Percentiles rank a stretch among this genome's conserved stretches.
Conservation (phyloP, 2,113 vertebrate species). For the Centropus unirufus region DNA sequence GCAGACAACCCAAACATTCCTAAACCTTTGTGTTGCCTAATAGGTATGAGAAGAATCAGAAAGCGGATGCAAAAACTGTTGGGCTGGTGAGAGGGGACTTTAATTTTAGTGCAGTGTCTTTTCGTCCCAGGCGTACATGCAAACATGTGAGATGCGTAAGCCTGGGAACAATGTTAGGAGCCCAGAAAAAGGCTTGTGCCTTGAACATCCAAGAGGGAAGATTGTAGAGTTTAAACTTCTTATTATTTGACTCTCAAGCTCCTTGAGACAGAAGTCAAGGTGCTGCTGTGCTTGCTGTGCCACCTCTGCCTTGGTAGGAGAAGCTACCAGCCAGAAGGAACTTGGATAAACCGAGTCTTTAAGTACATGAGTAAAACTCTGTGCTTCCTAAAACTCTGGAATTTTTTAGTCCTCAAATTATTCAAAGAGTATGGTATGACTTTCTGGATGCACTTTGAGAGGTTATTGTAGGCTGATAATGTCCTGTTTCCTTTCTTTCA, state of each 20-base stretch:
- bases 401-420: not conserved
- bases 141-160: not conserved
- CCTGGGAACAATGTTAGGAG: not conserved
- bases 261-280: not conserved
- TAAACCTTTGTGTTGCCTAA: not conserved
- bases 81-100: not conserved
- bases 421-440: not conserved
- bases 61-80: not conserved
- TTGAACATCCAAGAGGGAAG: not conserved
- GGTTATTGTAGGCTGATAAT: conserved; percentile 10
- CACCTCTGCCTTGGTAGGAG: not conserved
- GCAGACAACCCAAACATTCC: not conserved
- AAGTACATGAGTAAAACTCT: not conserved
- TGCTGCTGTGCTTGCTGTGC: not conserved
- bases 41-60: not conserved
- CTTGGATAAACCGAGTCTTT: not conserved
- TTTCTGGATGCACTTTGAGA: not conserved
- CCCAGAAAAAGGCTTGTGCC: not conserved
- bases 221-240: not conserved
- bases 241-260: not conserved
- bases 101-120: not conserved
- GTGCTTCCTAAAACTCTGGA: not conserved
- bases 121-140: not conserved
- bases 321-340: not conserved
- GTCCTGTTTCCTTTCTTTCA: conserved; percentile 65